Evolutionary conservation across 2,113 vertebrate species (phyloP).

Genomic region (Holacanthus passer): DNA sequence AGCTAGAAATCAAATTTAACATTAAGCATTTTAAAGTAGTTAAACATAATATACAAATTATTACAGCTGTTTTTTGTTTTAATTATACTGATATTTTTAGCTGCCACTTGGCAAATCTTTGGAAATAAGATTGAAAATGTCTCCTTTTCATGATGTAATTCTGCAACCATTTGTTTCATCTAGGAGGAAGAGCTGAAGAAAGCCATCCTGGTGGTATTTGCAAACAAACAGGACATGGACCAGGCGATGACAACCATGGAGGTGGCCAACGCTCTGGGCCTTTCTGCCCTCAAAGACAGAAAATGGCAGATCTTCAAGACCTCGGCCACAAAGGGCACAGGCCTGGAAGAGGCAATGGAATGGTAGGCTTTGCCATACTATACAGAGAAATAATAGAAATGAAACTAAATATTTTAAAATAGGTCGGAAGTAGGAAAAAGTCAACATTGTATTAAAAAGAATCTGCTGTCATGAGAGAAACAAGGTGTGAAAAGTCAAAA

Average conservation of each 20-base stretch:
- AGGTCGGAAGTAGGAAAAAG: background rate
- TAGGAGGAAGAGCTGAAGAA: conserved; percentile 99
- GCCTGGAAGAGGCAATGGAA: conserved; percentile 98
- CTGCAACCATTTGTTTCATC: background rate
- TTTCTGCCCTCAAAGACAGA: conserved; percentile 95
- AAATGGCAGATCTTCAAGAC: conserved; percentile 99
- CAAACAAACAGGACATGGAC: conserved; percentile 99
- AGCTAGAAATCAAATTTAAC: background rate
- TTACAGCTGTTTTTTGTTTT: background rate
- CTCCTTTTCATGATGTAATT: background rate
- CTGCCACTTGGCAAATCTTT: too few species aligned
- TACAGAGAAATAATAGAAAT: background rate
- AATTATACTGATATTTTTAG: background rate
- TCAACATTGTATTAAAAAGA: background rate
- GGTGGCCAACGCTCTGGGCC: conserved; percentile 94
- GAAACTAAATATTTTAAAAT: background rate
- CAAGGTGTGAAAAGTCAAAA: background rate
- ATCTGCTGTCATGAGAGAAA: background rate
- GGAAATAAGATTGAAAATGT: background rate
- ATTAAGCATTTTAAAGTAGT: too few species aligned
- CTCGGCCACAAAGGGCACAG: conserved; percentile 95
- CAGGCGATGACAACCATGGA: conserved; percentile 98
- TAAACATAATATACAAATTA: too few species aligned
- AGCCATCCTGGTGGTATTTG: conserved; percentile 98
- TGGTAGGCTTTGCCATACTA: conserved; percentile 84